Percentiles rank a stretch among this genome's conserved stretches.
Conservation (phyloP, 2,888 invertebrate genomes). For the Thera britannica region DNA sequence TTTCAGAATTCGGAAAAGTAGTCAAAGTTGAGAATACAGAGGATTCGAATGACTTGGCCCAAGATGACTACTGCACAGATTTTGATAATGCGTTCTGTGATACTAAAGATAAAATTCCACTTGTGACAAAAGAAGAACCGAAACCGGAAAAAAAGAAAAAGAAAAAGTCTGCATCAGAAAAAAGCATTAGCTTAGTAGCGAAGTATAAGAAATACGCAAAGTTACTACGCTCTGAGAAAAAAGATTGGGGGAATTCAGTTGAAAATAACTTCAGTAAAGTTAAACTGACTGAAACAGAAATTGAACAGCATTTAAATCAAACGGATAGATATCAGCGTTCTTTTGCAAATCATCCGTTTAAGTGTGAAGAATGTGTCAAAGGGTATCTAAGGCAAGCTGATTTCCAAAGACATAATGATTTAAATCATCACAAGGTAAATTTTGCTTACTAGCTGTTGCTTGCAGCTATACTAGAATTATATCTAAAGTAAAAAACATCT, state of each 20-base stretch:
- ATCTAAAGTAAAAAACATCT: no score
- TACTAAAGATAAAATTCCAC: slow-evolving; percentile 16
- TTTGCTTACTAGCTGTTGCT: no score
- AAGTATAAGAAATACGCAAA: slow-evolving; percentile 32
- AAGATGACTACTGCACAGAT: background rate
- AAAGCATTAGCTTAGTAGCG: slow-evolving; percentile 30
- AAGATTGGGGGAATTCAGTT: slow-evolving; percentile 34
- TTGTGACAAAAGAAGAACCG: slow-evolving; percentile 5
- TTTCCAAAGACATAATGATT: slow-evolving; percentile 49
- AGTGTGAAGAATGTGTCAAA: slow-evolving; percentile 25
- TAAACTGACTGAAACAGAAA: slow-evolving; percentile 14
- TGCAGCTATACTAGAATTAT: no score
- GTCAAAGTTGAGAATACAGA: slow-evolving; percentile 21
- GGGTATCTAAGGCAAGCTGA: slow-evolving; percentile 47
- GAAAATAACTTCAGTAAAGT: slow-evolving; percentile 25
- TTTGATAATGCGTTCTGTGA: slow-evolving; percentile 17
- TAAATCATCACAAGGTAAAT: slow-evolving; percentile 52
- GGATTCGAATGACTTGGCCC: background rate
- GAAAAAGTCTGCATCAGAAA: slow-evolving; percentile 20
- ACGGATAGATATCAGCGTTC: slow-evolving; percentile 21
- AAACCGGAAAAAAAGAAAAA: slow-evolving; percentile 13
- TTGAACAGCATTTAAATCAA: slow-evolving; percentile 23
- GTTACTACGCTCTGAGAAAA: slow-evolving; percentile 28
- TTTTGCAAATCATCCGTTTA: slow-evolving; percentile 20
- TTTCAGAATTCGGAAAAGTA: background rate